These are phyloP conservation scores for Pterocles burchelli DNA, from an alignment of 2,113 vertebrate genomes.

Conservation along the genomic window DNA sequence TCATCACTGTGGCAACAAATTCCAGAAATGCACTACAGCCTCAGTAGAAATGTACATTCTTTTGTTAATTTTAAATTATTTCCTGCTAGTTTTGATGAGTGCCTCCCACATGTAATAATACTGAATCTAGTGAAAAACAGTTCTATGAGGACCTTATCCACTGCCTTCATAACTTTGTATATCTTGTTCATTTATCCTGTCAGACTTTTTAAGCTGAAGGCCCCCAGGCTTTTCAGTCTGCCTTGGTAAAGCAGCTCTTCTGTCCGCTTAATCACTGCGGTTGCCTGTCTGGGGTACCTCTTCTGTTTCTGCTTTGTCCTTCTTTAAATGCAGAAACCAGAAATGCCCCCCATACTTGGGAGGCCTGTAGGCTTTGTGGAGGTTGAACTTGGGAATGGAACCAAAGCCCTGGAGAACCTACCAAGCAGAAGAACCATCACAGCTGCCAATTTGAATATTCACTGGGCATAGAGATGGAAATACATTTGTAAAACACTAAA, in stretches of 20 bases:
- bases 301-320: background rate
- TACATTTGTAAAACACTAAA: background rate
- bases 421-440: accelerated
- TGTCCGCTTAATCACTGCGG: background rate
- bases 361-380: background rate
- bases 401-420: background rate
- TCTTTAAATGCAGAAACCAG: background rate
- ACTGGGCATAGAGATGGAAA: background rate
- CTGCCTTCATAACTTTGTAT: background rate
- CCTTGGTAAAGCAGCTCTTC: background rate
- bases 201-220: background rate
- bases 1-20: conserved; percentile 15
- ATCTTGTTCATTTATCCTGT: background rate
- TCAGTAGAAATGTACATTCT: background rate
- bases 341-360: background rate
- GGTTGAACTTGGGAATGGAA: background rate
- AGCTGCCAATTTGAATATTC: background rate
- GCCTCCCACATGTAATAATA: background rate
- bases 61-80: background rate
- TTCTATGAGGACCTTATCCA: background rate
- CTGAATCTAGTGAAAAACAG: background rate
- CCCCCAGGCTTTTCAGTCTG: background rate
- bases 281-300: background rate
- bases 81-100: background rate
- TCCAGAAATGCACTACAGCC: background rate